phyloP scores from a whole-genome alignment of 2,113 vertebrate genomes.

The Psittacara wagleri region DNA sequence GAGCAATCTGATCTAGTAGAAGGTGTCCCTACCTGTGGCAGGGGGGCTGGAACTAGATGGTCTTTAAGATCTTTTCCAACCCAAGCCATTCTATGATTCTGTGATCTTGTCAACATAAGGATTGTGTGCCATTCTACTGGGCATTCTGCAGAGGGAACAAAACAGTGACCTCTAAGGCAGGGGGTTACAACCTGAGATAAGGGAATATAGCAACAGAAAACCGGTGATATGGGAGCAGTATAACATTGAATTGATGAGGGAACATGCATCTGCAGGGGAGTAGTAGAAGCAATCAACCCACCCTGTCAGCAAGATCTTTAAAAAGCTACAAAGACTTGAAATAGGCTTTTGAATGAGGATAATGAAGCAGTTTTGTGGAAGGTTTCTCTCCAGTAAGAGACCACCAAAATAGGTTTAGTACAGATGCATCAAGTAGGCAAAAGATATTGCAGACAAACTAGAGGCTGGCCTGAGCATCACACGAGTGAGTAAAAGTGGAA shows the following conservation, averaged over 20 bases:
- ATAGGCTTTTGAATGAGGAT: background rate
- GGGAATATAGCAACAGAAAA: background rate
- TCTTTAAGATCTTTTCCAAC: background rate
- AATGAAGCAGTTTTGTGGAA: background rate
- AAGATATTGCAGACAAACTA: background rate
- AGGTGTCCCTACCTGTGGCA: background rate
- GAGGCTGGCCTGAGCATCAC: background rate
- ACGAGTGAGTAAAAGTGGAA: background rate
- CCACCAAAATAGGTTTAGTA: background rate
- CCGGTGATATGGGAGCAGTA: background rate
- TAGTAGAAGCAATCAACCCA: background rate
- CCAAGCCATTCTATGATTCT: background rate
- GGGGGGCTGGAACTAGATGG: background rate
- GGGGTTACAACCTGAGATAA: background rate
- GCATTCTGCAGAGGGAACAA: background rate
- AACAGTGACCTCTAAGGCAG: background rate
- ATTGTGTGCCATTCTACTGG: background rate
- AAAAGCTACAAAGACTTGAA: background rate
- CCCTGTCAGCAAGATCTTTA: background rate
- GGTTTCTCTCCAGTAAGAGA: background rate
- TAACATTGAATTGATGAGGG: accelerated
- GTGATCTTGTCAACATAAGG: background rate
- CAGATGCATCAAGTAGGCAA: background rate
- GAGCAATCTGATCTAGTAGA: background rate
- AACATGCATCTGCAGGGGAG: background rate